A percentile compares a stretch with the other conserved stretches of the same genome.
Evolutionary conservation across 2,113 vertebrate species (phyloP).

Genomic region (Mixornis gularis): DNA sequence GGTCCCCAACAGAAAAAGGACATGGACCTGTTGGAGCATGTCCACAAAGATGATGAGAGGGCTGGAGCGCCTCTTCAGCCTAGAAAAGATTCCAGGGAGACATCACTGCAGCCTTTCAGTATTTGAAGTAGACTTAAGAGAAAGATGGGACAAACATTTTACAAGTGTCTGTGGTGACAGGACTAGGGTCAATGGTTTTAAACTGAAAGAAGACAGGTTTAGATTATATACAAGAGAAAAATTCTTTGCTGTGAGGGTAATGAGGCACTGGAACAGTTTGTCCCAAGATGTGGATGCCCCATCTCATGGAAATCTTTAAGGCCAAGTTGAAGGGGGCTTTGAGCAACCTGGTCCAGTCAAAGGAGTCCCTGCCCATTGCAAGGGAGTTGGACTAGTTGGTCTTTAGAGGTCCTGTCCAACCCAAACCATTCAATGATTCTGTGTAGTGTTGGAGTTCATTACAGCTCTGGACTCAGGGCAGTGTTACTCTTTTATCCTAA

Average conservation of each 20-base stretch:
- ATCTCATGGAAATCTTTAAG: not conserved
- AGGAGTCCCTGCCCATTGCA: accelerated
- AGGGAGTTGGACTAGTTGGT: accelerated
- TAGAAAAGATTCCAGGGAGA: not conserved
- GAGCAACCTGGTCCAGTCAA: accelerated
- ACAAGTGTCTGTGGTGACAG: not conserved
- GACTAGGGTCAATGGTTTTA: not conserved
- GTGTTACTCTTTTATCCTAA: not conserved
- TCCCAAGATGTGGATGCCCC: accelerated
- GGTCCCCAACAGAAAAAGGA: not conserved
- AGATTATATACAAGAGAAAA: not conserved
- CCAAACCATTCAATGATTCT: not conserved
- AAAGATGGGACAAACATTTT: not conserved
- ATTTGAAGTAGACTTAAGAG: not conserved
- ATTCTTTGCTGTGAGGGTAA: not conserved
- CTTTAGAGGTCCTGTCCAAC: not conserved
- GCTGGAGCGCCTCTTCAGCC: not conserved
- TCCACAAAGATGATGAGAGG: not conserved
- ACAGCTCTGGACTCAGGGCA: not conserved
- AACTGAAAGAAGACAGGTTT: not conserved
- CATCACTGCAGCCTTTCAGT: not conserved
- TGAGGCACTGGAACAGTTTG: not conserved
- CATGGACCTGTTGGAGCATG: not conserved
- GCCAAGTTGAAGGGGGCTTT: not conserved
- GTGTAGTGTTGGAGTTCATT: accelerated